Conservation (phyloP, 2,113 vertebrate genomes). For the Apeltes quadracus region DNA sequence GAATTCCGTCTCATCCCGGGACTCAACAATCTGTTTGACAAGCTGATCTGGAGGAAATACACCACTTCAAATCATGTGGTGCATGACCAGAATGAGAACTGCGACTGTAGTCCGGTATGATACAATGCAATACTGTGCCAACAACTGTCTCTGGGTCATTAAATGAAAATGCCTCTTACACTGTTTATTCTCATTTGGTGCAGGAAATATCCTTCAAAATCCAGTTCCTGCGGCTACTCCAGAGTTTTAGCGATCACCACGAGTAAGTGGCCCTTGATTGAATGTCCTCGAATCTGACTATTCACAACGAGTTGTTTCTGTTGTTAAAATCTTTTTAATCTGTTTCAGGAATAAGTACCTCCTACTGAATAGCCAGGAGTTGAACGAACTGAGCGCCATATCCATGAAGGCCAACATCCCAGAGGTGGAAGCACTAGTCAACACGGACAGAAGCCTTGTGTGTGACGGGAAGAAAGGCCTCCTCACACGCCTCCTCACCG, state of each 20-base stretch:
- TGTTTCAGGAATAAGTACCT: constrained; percentile 94
- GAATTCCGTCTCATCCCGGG: constrained; percentile 97
- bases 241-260: constrained; percentile 99
- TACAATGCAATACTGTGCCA: neutral
- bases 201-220: constrained; percentile 99
- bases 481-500: constrained; percentile 91
- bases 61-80: constrained; percentile 91
- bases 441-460: constrained; percentile 95
- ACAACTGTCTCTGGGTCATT: neutral
- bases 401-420: constrained; percentile 98
- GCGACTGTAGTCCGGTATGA: constrained; percentile 95
- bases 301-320: neutral
- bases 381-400: constrained; percentile 96
- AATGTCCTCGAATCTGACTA: neutral
- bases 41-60: constrained; percentile 98
- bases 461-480: constrained; percentile 97
- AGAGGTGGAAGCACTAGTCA: constrained; percentile 94
- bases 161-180: neutral
- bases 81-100: constrained; percentile 97
- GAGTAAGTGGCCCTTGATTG: constrained; percentile 85
- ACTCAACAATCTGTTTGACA: constrained; percentile 98
- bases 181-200: constrained; percentile 31
- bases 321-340: neutral
- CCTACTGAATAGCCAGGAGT: constrained; percentile 93
- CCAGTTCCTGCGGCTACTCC: constrained; percentile 95